Conservation (phyloP, 2,797 vertebrate genomes). For the Lutjanus campechanus region DNA sequence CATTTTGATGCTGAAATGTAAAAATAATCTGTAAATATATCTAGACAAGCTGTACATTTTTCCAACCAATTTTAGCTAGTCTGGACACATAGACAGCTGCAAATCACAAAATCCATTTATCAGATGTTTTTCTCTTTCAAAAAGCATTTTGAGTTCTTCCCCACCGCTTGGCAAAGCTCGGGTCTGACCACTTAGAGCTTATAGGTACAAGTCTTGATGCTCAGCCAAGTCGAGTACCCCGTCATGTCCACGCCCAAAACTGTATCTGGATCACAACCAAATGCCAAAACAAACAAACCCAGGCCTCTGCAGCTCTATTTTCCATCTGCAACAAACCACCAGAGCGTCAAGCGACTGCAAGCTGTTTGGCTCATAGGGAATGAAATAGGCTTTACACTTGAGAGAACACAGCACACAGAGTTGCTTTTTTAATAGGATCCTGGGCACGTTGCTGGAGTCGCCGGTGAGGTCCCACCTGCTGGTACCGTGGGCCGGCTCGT, state of each 20-base stretch:
- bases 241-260: slow-evolving; percentile 31
- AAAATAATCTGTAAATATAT: too few relatives aligned
- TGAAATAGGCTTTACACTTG: slow-evolving; percentile 81
- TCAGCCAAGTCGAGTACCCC: slow-evolving; percentile 29
- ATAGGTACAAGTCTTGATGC: neutral
- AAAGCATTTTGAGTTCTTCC: neutral
- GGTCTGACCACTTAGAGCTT: neutral
- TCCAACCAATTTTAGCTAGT: too few relatives aligned
- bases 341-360: slow-evolving; percentile 70
- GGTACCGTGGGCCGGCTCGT: slow-evolving; percentile 31
- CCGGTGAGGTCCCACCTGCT: slow-evolving; percentile 65
- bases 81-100: neutral
- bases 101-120: neutral
- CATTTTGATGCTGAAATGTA: neutral
- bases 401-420: slow-evolving; percentile 69
- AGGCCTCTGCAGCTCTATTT: slow-evolving; percentile 63
- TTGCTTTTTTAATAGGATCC: slow-evolving; percentile 85
- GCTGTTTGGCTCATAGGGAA: slow-evolving; percentile 75
- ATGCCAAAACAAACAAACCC: slow-evolving; percentile 69
- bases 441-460: slow-evolving; percentile 74
- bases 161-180: neutral
- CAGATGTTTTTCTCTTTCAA: neutral
- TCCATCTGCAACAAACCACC: slow-evolving; percentile 74
- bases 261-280: slow-evolving; percentile 57
- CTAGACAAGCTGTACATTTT: too few relatives aligned